Evolutionary conservation across 2,797 vertebrate species (phyloP).

Genomic region (Malurus splendens): DNA sequence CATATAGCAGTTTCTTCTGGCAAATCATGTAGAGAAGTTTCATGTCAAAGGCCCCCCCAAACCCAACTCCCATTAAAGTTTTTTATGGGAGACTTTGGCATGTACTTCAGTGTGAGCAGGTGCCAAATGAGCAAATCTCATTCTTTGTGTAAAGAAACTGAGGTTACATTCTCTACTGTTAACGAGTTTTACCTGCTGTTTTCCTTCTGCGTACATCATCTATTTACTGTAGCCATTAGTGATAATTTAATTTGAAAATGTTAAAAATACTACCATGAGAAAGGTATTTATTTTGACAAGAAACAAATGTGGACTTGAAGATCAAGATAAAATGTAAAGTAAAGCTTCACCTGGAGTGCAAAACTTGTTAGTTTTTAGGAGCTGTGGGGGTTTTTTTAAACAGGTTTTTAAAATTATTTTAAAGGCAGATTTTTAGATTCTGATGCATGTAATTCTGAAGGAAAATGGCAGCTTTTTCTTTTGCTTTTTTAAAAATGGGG

Average conservation of each 20-base stretch:
- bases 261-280: conserved; percentile 20
- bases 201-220: conserved; percentile 67
- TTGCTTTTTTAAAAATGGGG: conserved; percentile 46
- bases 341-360: conserved; percentile 52
- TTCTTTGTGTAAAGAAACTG: conserved; percentile 45
- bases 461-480: conserved; percentile 72
- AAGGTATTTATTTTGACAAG: conserved; percentile 55
- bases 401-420: conserved; percentile 47
- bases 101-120: conserved; percentile 5
- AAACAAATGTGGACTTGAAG: conserved; percentile 49
- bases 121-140: conserved; percentile 43
- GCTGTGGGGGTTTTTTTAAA: not conserved
- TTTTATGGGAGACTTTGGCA: not conserved
- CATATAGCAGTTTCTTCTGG: conserved; percentile 26
- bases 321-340: conserved; percentile 49
- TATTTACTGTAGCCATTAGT: conserved; percentile 50
- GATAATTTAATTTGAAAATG: conserved; percentile 46
- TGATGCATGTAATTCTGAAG: conserved; percentile 71
- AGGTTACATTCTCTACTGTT: conserved; percentile 43
- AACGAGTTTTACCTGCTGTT: conserved; percentile 57
- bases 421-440: conserved; percentile 51
- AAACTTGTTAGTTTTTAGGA: conserved; percentile 8
- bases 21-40: conserved; percentile 11
- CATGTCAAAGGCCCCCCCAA: not conserved
- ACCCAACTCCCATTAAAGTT: not conserved